These are phyloP conservation scores for Eupithecia abbreviata DNA, from an alignment of 2,888 invertebrate genomes.

Conservation along the genomic window DNA sequence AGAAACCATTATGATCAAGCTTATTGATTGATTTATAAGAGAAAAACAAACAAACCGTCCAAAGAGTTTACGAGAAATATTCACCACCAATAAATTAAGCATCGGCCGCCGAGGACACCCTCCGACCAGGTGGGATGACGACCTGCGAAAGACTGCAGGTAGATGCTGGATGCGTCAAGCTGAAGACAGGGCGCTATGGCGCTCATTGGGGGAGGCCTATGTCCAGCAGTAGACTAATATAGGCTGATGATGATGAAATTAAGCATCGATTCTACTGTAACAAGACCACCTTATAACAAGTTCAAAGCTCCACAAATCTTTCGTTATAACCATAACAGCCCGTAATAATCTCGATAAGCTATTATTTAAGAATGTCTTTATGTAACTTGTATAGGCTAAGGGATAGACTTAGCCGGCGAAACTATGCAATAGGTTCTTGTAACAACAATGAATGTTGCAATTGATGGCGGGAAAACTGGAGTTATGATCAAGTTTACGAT, in stretches of 20 bases:
- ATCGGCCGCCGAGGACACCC: background rate
- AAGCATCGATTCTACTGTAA: background rate
- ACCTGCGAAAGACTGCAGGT: too few species aligned
- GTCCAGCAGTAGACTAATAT: too few species aligned
- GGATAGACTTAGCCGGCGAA: slow-evolving; percentile 10
- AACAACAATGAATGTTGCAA: slow-evolving; percentile 25
- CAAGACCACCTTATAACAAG: slow-evolving; percentile 3
- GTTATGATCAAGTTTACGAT: background rate
- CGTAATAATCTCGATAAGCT: slow-evolving; percentile 22
- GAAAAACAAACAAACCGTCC: too few species aligned
- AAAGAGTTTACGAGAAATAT: too few species aligned
- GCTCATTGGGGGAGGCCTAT: too few species aligned
- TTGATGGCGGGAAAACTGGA: background rate
- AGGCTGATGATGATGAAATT: background rate
- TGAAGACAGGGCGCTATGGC: too few species aligned
- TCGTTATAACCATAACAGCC: slow-evolving; percentile 18
- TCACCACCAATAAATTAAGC: background rate
- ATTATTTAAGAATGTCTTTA: slow-evolving; percentile 28
- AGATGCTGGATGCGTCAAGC: too few species aligned
- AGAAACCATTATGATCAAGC: too few species aligned
- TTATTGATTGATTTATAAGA: too few species aligned
- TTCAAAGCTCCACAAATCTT: slow-evolving; percentile 9
- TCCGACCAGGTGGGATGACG: too few species aligned
- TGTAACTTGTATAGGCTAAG: slow-evolving; percentile 22
- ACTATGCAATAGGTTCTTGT: slow-evolving; percentile 10